These are phyloP conservation scores for Drosophila pallidifrons DNA, from an alignment of 1,140 invertebrate genomes.

Conservation along the genomic window DNA sequence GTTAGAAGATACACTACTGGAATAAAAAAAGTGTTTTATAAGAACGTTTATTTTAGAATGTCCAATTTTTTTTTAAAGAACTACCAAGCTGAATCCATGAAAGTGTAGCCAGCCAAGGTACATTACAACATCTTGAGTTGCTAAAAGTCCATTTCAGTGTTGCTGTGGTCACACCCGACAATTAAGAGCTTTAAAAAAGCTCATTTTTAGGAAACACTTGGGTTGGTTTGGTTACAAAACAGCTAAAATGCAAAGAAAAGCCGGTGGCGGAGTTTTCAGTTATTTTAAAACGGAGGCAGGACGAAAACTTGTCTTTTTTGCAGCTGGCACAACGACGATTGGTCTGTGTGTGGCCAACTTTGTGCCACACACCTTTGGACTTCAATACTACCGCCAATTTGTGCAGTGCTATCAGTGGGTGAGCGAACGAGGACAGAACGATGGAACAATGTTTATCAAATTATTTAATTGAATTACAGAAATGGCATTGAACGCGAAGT, in stretches of 20 bases:
- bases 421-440: slow-evolving; percentile 17
- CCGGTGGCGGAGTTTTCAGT: slow-evolving; percentile 54
- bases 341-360: slow-evolving; percentile 72
- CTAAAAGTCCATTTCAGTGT: too few relatives aligned
- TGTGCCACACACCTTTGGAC: slow-evolving; percentile 86
- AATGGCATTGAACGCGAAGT: slow-evolving; percentile 85
- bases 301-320: slow-evolving; percentile 59
- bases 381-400: slow-evolving; percentile 86
- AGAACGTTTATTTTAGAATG: too few relatives aligned
- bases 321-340: slow-evolving; percentile 60
- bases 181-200: too few relatives aligned
- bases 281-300: slow-evolving; percentile 66
- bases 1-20: too few relatives aligned
- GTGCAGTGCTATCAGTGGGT: slow-evolving; percentile 86
- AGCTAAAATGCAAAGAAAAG: slow-evolving; percentile 52
- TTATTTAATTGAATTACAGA: slow-evolving; percentile 58
- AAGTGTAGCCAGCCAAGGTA: too few relatives aligned
- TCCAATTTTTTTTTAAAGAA: too few relatives aligned
- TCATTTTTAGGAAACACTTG: too few relatives aligned
- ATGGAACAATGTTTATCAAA: slow-evolving; percentile 7
- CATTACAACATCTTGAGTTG: too few relatives aligned
- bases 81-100: too few relatives aligned
- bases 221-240: slow-evolving; percentile 53
- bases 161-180: too few relatives aligned
- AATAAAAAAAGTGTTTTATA: too few relatives aligned